These are phyloP conservation scores for Tetrao urogallus DNA, from an alignment of 2,113 vertebrate genomes.

Conservation along the genomic window DNA sequence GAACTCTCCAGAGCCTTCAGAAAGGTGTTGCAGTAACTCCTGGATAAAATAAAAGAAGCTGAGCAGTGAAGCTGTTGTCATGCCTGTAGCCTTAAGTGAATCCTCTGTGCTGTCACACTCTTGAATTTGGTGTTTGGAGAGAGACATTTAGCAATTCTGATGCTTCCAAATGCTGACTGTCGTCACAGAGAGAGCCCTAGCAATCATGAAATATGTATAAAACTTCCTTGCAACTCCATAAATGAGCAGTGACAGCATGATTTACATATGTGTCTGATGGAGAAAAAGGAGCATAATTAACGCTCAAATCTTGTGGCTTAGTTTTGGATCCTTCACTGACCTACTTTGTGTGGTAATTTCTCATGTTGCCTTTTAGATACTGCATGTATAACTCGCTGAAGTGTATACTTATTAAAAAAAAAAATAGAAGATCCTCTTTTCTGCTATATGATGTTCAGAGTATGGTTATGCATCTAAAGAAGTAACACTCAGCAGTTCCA, in stretches of 20 bases:
- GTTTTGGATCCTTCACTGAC: not conserved
- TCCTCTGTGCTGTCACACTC: not conserved
- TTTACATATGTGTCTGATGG: not conserved
- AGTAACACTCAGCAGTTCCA: not conserved
- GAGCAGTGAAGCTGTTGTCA: not conserved
- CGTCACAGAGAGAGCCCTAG: not conserved
- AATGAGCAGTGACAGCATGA: constrained; percentile 22
- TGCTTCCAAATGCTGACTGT: not conserved
- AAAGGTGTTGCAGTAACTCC: not conserved
- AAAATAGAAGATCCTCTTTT: not conserved
- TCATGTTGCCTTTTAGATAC: not conserved
- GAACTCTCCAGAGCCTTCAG: not conserved
- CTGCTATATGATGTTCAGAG: not conserved
- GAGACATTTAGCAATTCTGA: not conserved
- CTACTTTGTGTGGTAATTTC: not conserved
- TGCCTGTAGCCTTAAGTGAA: not conserved
- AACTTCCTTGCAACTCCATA: not conserved
- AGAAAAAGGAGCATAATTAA: not conserved
- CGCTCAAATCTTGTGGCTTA: not conserved
- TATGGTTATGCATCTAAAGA: not conserved
- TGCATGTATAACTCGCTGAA: not conserved
- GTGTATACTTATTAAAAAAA: not conserved
- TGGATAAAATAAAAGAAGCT: not conserved
- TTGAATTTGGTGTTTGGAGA: not conserved
- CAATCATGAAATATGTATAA: constrained; percentile 18